phyloP scores from a whole-genome alignment of 2,888 invertebrate genomes.

The Erebia ligea region DNA sequence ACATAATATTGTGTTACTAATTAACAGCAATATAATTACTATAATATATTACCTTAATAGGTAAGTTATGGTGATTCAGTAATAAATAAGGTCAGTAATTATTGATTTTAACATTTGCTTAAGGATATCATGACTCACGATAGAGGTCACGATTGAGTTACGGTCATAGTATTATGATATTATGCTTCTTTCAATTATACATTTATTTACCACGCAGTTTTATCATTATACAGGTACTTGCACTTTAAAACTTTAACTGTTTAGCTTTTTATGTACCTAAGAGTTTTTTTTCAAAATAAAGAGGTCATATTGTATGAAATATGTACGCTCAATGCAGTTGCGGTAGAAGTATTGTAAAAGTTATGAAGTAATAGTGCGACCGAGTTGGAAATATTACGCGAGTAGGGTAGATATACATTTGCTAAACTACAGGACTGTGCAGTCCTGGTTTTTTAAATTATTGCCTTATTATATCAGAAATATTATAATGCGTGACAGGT shows the following conservation, averaged over 20 bases:
- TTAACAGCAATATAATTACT: no score
- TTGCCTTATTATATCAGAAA: background rate
- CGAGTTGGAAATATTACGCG: slow-evolving; percentile 25
- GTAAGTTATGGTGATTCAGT: no score
- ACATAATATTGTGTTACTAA: no score
- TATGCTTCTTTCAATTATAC: no score
- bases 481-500: background rate
- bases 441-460: background rate
- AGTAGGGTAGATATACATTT: slow-evolving; percentile 1
- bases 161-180: no score
- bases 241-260: background rate
- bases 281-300: slow-evolving; percentile 9
- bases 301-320: slow-evolving; percentile 10
- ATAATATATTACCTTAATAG: no score
- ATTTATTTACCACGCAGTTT: no score
- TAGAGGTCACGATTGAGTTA: no score
- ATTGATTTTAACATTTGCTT: no score
- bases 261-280: slow-evolving; percentile 8
- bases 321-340: slow-evolving; percentile 22
- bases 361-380: slow-evolving; percentile 34
- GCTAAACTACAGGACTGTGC: background rate
- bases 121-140: no score
- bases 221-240: background rate
- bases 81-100: no score
- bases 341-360: slow-evolving; percentile 33